Evolutionary conservation across 1,140 invertebrate genomes (phyloP).

Genomic region (Choristoneura fumiferana): DNA sequence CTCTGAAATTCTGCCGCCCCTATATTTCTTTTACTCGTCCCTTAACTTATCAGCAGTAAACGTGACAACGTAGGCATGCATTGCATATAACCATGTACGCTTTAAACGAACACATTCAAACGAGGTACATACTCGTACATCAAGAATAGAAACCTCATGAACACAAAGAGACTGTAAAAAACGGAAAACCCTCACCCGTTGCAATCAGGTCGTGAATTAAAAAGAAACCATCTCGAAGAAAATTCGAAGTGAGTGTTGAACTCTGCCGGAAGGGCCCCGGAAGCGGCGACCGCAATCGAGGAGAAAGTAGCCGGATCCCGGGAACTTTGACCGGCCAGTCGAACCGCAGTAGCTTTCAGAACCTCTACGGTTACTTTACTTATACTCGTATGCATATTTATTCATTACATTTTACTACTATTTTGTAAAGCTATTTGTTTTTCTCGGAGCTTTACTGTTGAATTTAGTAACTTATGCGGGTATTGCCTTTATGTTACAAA

Average conservation of each 20-base stretch:
- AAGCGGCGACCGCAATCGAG: constrained; percentile 42
- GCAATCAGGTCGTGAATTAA: constrained; percentile 36
- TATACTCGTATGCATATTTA: constrained; percentile 4
- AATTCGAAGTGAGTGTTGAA: constrained; percentile 37
- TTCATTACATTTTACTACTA: constrained; percentile 3
- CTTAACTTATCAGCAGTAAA: no score
- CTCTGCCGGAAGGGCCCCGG: constrained; percentile 39
- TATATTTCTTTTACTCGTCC: no score
- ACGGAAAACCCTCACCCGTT: constrained; percentile 23
- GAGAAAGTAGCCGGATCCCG: constrained; percentile 38
- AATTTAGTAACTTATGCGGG: constrained; percentile 2
- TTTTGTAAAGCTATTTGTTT: constrained; percentile 5
- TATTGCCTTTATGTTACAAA: no score
- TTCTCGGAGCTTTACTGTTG: background rate
- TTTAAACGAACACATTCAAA: no score
- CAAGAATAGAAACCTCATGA: no score
- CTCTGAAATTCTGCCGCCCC: no score
- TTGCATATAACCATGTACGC: no score
- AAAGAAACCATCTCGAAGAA: constrained; percentile 35
- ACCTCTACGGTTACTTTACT: background rate
- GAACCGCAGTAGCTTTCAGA: background rate
- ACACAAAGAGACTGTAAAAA: constrained; percentile 7
- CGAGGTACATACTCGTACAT: no score
- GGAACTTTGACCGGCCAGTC: constrained; percentile 35
- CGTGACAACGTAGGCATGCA: no score